Evolutionary conservation across 2,888 invertebrate genomes (phyloP).

Genomic region (Parnassius mnemosyne): DNA sequence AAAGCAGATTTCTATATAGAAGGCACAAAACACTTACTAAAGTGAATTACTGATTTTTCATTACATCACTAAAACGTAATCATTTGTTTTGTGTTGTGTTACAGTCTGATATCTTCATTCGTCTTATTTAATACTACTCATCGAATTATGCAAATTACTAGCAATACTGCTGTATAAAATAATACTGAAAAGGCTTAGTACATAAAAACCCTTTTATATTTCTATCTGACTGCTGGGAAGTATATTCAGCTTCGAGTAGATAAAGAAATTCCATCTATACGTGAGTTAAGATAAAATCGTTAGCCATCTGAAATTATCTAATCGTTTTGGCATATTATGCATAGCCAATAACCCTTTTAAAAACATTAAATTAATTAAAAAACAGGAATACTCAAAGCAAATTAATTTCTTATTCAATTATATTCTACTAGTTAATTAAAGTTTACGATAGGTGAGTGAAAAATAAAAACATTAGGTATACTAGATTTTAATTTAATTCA

Average conservation of each 20-base stretch:
- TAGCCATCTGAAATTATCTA: conserved; percentile 1
- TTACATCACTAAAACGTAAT: background rate
- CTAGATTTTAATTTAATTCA: too few species aligned
- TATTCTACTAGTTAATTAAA: background rate
- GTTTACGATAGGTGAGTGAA: too few species aligned
- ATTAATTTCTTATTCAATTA: background rate
- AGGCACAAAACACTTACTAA: background rate
- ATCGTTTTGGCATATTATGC: conserved; percentile 3
- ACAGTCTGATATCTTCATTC: conserved; percentile 1
- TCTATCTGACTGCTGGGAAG: conserved; percentile 16
- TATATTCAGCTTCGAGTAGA: conserved; percentile 16
- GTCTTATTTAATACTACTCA: conserved; percentile 4
- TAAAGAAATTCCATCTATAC: conserved; percentile 22
- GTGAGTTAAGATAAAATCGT: conserved; percentile 14
- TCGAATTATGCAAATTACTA: conserved; percentile 12
- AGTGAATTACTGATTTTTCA: too few species aligned
- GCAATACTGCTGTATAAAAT: background rate
- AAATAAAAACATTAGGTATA: too few species aligned
- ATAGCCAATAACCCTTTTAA: background rate
- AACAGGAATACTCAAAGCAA: background rate
- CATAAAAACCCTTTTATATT: conserved; percentile 15
- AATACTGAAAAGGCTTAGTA: background rate
- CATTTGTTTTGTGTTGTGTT: background rate
- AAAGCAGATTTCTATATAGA: conserved; percentile 13
- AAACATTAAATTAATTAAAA: background rate